These are phyloP conservation scores for Amphipyra berbera DNA, from an alignment of 2,888 invertebrate species.

Conservation along the genomic window DNA sequence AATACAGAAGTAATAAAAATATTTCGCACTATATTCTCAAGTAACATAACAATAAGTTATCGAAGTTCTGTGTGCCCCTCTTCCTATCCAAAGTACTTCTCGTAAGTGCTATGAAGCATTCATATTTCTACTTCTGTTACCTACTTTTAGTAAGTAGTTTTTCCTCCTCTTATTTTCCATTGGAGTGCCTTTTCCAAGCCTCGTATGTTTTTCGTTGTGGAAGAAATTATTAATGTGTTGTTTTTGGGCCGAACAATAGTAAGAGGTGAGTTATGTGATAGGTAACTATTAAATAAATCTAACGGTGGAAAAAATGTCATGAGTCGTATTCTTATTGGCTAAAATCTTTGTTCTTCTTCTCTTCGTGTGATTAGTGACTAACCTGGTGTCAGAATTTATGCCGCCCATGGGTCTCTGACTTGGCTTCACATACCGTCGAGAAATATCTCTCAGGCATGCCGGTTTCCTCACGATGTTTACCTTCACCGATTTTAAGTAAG, in stretches of 20 bases:
- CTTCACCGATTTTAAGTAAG: no score
- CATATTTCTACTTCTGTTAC: conserved; percentile 47
- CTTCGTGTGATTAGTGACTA: no score
- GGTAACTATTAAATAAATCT: no score
- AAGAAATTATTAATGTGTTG: conserved; percentile 43
- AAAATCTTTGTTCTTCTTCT: no score
- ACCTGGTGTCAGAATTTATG: no score
- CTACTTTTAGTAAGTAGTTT: conserved; percentile 47
- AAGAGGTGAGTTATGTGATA: neutral
- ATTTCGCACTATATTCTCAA: conserved; percentile 22
- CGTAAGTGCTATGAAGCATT: conserved; percentile 45
- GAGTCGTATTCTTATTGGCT: no score
- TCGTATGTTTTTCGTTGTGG: conserved; percentile 15
- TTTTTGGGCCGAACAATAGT: conserved; percentile 16
- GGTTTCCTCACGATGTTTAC: no score
- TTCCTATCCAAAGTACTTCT: conserved; percentile 30
- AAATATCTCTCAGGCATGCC: no score
- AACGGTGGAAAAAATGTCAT: no score
- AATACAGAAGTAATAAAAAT: conserved; percentile 29
- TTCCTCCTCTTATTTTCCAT: conserved; percentile 35
- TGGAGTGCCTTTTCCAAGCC: conserved; percentile 26
- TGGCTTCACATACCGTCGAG: no score
- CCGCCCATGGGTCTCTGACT: no score
- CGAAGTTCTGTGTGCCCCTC: conserved; percentile 30
- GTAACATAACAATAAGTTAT: conserved; percentile 45